Base-by-base conservation (phyloP, 2,113 vertebrate genomes). In the Syngnathus typhle region DNA sequence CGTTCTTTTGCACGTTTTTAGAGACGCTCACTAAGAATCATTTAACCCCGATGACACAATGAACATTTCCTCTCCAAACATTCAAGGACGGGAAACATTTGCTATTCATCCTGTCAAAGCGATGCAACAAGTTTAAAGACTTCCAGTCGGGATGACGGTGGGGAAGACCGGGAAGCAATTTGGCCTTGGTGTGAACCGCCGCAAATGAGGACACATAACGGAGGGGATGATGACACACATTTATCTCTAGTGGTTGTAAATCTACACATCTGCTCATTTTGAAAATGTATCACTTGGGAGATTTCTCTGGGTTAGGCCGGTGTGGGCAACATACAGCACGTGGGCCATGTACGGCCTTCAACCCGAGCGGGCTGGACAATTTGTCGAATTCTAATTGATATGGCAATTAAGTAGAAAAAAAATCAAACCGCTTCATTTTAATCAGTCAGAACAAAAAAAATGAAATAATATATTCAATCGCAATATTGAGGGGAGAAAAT, bases 111-210 rank as follows among this genome's bases (percentile, higher is more conserved):
- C 0, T 55, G 52, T 55, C 52, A 23, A 55, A 23, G 21, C 6
- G 12, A 16, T 18, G 23, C 27, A 36, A 58, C 55, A 58, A 6
- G 27, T 36, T 58, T 58, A 36, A 58, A 32, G 27, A 58, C 55
- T 58, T 58, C 55, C 27, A 58, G 55, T 36, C 27, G 12, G 55
- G 55, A 58, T 58, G 55, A 56, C 54, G 27, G 27, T 15, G 27
- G 55, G 55, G 55, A 58, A 58, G 23, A 13, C 55, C 27, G 55
- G 55, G 55, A 58, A 58, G 27, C 55, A 36, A 13, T 58, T 58
- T 58, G 27, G 55, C 27, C 55, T 32, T 27, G 6, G 10, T 13
- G 55, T 36, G 27, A 58, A 36, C 55, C 55, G 27, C 23, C 27
- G 55, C 15, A 36, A 7, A 36, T 36, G 55, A 58, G 55, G 55